Percentiles rank a stretch among this genome's conserved stretches.
phyloP scores from a whole-genome alignment of 2,888 invertebrate species.

The Dasysyrphus tricinctus region DNA sequence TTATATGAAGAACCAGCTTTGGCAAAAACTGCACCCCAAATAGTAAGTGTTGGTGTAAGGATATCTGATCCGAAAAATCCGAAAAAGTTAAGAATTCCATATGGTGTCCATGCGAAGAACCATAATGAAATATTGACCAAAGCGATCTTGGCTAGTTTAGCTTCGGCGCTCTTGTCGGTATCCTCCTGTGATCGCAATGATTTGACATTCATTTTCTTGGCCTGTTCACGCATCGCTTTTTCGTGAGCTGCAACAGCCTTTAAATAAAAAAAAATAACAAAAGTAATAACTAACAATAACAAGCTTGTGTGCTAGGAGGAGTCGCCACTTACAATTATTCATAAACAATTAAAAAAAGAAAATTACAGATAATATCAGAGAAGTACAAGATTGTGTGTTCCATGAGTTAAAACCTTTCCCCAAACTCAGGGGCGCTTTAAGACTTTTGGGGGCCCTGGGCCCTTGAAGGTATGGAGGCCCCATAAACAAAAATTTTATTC shows the following conservation, averaged over 20 bases:
- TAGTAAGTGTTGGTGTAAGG: slow-evolving; percentile 91
- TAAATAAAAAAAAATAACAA: not conserved
- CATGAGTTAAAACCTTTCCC: no score
- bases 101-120: slow-evolving; percentile 97
- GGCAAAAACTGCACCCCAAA: slow-evolving; percentile 95
- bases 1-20: slow-evolving; percentile 96
- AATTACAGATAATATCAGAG: no score
- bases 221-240: slow-evolving; percentile 93
- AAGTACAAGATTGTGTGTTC: no score
- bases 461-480: no score
- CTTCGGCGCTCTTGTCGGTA: slow-evolving; percentile 91
- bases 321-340: no score
- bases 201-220: slow-evolving; percentile 97
- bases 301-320: no score
- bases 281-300: not conserved
- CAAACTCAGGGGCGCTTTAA: no score
- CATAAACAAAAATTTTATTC: no score
- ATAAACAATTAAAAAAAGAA: no score
- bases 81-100: slow-evolving; percentile 91
- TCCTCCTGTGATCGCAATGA: slow-evolving; percentile 92
- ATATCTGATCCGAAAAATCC: slow-evolving; percentile 90
- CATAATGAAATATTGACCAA: slow-evolving; percentile 94
- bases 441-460: no score
- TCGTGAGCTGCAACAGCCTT: slow-evolving; percentile 93
- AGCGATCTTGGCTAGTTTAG: slow-evolving; percentile 94